These are phyloP conservation scores for Syritta pipiens DNA, from an alignment of 2,888 invertebrate species.

Conservation along the genomic window DNA sequence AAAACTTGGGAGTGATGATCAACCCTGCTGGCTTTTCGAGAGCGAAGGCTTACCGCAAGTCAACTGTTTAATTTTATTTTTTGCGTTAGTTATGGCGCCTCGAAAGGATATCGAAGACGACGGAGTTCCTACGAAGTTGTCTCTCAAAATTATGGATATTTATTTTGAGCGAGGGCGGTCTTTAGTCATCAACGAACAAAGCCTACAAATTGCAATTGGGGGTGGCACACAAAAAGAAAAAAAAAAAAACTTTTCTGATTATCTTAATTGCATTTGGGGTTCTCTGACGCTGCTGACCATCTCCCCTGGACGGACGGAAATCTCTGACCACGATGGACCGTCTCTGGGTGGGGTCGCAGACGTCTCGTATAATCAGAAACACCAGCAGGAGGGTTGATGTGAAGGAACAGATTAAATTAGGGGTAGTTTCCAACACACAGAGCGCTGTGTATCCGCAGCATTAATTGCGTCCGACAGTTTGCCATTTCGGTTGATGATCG, in stretches of 20 bases:
- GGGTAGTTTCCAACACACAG: constrained; percentile 45
- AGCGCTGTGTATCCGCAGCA: constrained; percentile 29
- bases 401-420: constrained; percentile 49
- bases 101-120: constrained; percentile 41
- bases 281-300: not conserved
- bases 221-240: not conserved
- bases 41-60: constrained; percentile 43
- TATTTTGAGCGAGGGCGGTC: constrained; percentile 8
- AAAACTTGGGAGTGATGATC: constrained; percentile 22
- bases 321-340: too few species aligned
- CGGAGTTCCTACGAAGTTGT: constrained; percentile 51
- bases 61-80: constrained; percentile 28
- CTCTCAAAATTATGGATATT: constrained; percentile 59
- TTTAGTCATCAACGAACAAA: constrained; percentile 20
- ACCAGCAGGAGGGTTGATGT: constrained; percentile 4
- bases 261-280: constrained; percentile 62
- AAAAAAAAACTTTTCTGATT: constrained; percentile 62
- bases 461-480: constrained; percentile 63
- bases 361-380: constrained; percentile 49
- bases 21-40: constrained; percentile 6
- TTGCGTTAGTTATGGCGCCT: not conserved
- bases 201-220: constrained; percentile 19
- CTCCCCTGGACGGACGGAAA: too few species aligned
- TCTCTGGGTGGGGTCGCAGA: constrained; percentile 18
- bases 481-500: constrained; percentile 39